Percentiles rank a stretch among this genome's conserved stretches.
phyloP scores from a whole-genome alignment of 2,888 invertebrate species.

The Gibbula magus region DNA sequence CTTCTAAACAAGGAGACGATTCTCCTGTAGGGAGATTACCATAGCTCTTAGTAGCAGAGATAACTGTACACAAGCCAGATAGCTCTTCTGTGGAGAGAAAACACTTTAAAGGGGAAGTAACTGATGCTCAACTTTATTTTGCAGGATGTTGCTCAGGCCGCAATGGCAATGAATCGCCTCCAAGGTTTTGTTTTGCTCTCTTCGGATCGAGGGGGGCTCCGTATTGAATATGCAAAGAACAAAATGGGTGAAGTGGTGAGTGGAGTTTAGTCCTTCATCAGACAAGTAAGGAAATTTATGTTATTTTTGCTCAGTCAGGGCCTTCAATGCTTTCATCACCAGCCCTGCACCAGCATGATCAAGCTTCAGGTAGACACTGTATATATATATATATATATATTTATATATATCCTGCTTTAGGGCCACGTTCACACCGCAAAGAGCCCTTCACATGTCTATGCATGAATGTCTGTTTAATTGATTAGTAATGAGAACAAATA shows the following conservation, averaged over 20 bases:
- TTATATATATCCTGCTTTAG: background rate
- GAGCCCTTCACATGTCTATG: too few species aligned
- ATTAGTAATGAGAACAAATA: too few species aligned
- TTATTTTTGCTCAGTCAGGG: slow-evolving; percentile 4
- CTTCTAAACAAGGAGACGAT: too few species aligned
- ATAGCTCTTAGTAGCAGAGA: too few species aligned
- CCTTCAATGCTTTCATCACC: background rate
- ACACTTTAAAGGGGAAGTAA: background rate
- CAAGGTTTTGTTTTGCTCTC: slow-evolving; percentile 97
- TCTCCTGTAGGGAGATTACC: too few species aligned
- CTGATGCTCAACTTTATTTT: background rate
- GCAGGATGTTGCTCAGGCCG: slow-evolving; percentile 89
- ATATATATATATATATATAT: too few species aligned
- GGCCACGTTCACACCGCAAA: background rate
- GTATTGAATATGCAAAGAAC: slow-evolving; percentile 98
- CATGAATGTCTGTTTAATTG: too few species aligned
- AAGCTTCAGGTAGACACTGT: slow-evolving; percentile 16
- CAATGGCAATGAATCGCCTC: slow-evolving; percentile 92
- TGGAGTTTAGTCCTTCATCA: slow-evolving; percentile 40
- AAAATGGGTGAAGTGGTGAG: slow-evolving; percentile 91
- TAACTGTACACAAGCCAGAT: too few species aligned
- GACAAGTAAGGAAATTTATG: slow-evolving; percentile 43
- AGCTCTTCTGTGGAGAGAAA: too few species aligned
- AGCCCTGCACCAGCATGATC: slow-evolving; percentile 18
- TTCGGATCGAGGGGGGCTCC: slow-evolving; percentile 96